Base-by-base conservation (phyloP, 2,797 vertebrate species). In the Merluccius polli region DNA sequence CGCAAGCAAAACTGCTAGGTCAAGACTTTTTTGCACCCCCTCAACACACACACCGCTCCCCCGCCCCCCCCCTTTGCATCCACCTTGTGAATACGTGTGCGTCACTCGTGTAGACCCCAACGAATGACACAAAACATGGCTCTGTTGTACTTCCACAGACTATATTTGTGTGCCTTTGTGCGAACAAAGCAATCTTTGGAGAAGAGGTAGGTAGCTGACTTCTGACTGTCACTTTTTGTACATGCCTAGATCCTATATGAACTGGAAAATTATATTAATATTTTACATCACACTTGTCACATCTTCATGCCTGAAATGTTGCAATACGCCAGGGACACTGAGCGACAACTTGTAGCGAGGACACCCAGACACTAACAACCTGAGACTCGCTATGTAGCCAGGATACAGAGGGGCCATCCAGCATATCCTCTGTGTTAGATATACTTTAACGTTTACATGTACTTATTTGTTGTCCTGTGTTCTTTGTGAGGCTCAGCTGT, bases 1-100 rank as follows among this genome's bases (percentile, higher is more conserved):
- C 81, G 74, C 87, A 4, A 79, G 90, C 89, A 92, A 94, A 94
- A 94, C 91, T 94, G 94, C 94, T 90, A 90, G 84, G 90, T 94
- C 92, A 85, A 92, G 92, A 93, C 92, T 94, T 94, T 94, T 93
- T 82, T 85, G 74, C 86, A 65, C 59, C 59, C 24, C n/a, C n/a
- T n/a, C n/a, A n/a, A n/a, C n/a, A n/a, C n/a, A n/a, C n/a, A n/a
- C n/a, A n/a, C 68, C 31, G 16, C 12, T 0, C 18, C 4, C 16
- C 18, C 21, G 16, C 44, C 73, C 82, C 89, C 87, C 86, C 86
- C 89, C 88, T 88, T 91, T 89, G 86, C 85, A 87, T 92, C 87
- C 87, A 91, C 92, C 52, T 90, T 90, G 91, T 93, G 89, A 92
- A 93, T 90, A 85, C 87, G 89, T 87, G 78, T 75, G 80, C 87